Evolutionary conservation across 2,113 vertebrate species (phyloP), one percentile per base, ranked within the genome.

Genomic region (Oceanites oceanicus): DNA sequence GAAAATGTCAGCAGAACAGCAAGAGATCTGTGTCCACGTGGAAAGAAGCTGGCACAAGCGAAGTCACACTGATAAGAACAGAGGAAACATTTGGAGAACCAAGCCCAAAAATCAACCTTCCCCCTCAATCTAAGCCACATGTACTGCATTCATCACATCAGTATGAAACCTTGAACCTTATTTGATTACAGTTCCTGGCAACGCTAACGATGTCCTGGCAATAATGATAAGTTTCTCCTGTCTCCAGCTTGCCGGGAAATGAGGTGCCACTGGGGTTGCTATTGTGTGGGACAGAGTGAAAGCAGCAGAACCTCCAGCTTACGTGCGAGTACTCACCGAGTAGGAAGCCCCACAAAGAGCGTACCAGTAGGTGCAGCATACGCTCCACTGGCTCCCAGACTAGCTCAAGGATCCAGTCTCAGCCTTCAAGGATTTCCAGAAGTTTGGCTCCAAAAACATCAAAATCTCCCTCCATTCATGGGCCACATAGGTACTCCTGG

Each of bases 1-100:
- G 10, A 67, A 92, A 86, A 79, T 10, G 47, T 93, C 88, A 95
- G 67, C 52, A 90, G 38, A 90, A 88, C 90, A 93, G 80, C 70
- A 53, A 92, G 90, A 74, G 68, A 73, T 55, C 67, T 50, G 45
- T 14, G 29, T 88, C 79, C 68, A 40, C 1, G 0, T 30, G 86
- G 75, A 90, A 66, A 94, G 55, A 65, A 83, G 40, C 72, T 71
- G n/a, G 63, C 68, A 74, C 40, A 81, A 75, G 38, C 56, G 67
- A 84, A 93, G 15, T 65, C 65, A 86, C 40, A 4, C 30, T 63
- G 90, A 84, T 81, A 92, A 83, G 30, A 95, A 72, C 12, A 91
- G 73, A 87, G 65, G 83, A 86, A 94, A 89, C 36, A 40, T 52
- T 93, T 71, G 56, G 58, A 94, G 68, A 86, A 85, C 61, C 91